A percentile compares a stretch with the other conserved stretches of the same genome.
Conservation (phyloP, 2,797 vertebrate genomes). For the Lagodon rhomboides region DNA sequence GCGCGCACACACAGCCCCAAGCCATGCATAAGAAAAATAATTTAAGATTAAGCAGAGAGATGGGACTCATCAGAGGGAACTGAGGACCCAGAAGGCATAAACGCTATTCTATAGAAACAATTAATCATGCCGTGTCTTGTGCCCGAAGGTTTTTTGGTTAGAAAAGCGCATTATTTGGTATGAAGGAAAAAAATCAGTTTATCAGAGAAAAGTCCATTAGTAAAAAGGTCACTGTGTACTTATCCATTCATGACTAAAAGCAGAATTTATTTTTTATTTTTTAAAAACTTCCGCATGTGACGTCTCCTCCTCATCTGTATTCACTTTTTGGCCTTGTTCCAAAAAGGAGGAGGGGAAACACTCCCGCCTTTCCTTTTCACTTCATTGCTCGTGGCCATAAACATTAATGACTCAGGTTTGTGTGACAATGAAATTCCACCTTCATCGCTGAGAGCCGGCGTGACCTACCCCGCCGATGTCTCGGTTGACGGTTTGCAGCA, state of each 20-base stretch:
- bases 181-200: conserved; percentile 25
- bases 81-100: conserved; percentile 32
- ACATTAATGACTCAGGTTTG: conserved; percentile 73
- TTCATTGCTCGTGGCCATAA: conserved; percentile 62
- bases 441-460: conserved; percentile 52
- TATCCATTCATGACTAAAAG: conserved; percentile 33
- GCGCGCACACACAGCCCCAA: conserved; percentile 19
- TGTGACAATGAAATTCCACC: conserved; percentile 74
- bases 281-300: conserved; percentile 36
- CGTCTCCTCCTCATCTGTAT: conserved; percentile 59
- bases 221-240: conserved; percentile 27
- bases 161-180: conserved; percentile 30
- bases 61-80: conserved; percentile 42
- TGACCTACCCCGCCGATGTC: conserved; percentile 55
- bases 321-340: conserved; percentile 46
- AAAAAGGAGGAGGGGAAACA: conserved; percentile 41
- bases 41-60: conserved; percentile 50
- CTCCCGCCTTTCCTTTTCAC: conserved; percentile 56
- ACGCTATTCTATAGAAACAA: conserved; percentile 39
- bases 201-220: conserved; percentile 17
- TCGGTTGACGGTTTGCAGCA: conserved; percentile 50
- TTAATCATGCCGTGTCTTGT: conserved; percentile 30
- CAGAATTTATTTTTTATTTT: conserved; percentile 3
- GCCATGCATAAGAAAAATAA: conserved; percentile 42
- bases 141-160: conserved; percentile 27